phyloP scores from a whole-genome alignment of 2,888 invertebrate species.

The Therioaphis trifolii region DNA sequence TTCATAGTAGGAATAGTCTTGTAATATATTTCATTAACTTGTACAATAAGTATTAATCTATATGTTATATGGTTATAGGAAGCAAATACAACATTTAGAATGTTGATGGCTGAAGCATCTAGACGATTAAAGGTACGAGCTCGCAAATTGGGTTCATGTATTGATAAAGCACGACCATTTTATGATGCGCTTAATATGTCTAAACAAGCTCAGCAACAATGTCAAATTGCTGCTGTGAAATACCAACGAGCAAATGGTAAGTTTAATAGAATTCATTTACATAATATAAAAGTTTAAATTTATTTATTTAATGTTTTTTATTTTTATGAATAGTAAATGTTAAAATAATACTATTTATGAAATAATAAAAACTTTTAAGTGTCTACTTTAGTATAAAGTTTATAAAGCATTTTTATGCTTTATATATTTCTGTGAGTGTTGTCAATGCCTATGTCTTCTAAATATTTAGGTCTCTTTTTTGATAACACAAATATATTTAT shows the following conservation, averaged over 20 bases:
- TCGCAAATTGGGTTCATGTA: constrained; percentile 85
- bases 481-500: too few species aligned
- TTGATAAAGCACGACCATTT: constrained; percentile 90
- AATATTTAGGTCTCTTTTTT: neutral
- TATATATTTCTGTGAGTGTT: neutral
- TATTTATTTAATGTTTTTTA: too few species aligned
- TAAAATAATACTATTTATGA: too few species aligned
- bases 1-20: neutral
- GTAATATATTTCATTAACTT: neutral
- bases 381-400: neutral
- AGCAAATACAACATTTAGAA: constrained; percentile 90
- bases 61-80: constrained; percentile 73
- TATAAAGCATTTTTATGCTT: neutral
- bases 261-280: neutral
- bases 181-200: constrained; percentile 86
- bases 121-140: constrained; percentile 82
- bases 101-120: constrained; percentile 86
- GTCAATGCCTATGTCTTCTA: neutral
- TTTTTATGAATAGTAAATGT: too few species aligned
- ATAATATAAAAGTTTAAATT: too few species aligned
- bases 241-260: constrained; percentile 90
- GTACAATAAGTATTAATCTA: neutral
- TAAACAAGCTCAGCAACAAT: constrained; percentile 80
- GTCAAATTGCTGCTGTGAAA: constrained; percentile 89
- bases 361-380: neutral